Evolutionary conservation across 1,140 invertebrate genomes (phyloP).

Genomic region (Ooceraea biroi): DNA sequence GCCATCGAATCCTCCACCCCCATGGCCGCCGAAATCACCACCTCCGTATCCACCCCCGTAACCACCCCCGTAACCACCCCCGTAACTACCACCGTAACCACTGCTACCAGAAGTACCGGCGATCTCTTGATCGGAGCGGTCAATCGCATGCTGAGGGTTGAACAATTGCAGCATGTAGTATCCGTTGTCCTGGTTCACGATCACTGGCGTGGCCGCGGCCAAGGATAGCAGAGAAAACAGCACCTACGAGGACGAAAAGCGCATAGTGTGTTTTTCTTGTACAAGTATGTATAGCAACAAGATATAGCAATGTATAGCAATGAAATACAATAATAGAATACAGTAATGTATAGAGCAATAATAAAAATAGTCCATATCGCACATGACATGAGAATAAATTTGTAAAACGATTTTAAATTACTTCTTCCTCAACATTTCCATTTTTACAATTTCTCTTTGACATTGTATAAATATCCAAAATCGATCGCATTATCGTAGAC

Average conservation of each 20-base stretch:
- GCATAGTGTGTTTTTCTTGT: neutral
- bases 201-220: conserved; percentile 77
- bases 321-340: too few species aligned
- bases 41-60: conserved; percentile 41
- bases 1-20: conserved; percentile 61
- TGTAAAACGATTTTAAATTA: too few species aligned
- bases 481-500: too few species aligned
- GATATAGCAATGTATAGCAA: too few species aligned
- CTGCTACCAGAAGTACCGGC: conserved; percentile 63
- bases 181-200: conserved; percentile 74
- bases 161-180: conserved; percentile 72
- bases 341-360: too few species aligned
- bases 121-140: conserved; percentile 80
- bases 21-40: conserved; percentile 42
- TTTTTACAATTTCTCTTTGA: too few species aligned
- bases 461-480: too few species aligned
- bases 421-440: too few species aligned
- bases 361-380: too few species aligned
- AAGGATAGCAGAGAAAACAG: conserved; percentile 78
- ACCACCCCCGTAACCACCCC: conserved; percentile 45
- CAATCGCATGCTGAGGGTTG: conserved; percentile 67
- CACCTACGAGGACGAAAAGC: conserved; percentile 65
- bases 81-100: conserved; percentile 47
- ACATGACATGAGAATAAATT: too few species aligned
- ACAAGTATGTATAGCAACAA: neutral